Conservation (phyloP, 2,888 invertebrate species). For the Andricus quercusramuli region DNA sequence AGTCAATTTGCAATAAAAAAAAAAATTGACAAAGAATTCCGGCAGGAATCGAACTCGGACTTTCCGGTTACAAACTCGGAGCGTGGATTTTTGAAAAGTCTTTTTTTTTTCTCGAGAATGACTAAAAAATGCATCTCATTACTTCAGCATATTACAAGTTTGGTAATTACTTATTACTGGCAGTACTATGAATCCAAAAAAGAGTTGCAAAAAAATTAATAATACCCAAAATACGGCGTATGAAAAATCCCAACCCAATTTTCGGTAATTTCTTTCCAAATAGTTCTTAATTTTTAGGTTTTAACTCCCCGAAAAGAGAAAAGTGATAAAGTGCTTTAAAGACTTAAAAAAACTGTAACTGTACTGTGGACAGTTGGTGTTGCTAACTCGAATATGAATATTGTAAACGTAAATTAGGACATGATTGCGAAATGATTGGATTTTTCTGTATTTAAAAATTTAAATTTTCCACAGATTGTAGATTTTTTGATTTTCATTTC, state of each 20-base stretch:
- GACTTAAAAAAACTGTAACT: constrained; percentile 16
- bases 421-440: background rate
- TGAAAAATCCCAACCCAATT: no score
- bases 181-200: no score
- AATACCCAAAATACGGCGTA: no score
- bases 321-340: constrained; percentile 16
- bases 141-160: no score
- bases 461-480: background rate
- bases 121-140: no score
- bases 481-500: background rate
- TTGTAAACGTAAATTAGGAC: background rate
- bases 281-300: background rate
- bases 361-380: constrained; percentile 26
- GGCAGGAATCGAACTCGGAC: no score
- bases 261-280: background rate
- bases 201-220: background rate
- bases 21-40: no score
- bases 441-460: background rate
- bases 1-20: no score
- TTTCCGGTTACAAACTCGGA: no score
- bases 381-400: constrained; percentile 17
- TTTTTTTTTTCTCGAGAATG: no score
- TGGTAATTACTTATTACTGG: no score
- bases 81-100: no score
- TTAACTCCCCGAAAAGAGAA: background rate